Evolutionary conservation across 2,888 invertebrate genomes (phyloP).

Genomic region (Lasioglossum morio): DNA sequence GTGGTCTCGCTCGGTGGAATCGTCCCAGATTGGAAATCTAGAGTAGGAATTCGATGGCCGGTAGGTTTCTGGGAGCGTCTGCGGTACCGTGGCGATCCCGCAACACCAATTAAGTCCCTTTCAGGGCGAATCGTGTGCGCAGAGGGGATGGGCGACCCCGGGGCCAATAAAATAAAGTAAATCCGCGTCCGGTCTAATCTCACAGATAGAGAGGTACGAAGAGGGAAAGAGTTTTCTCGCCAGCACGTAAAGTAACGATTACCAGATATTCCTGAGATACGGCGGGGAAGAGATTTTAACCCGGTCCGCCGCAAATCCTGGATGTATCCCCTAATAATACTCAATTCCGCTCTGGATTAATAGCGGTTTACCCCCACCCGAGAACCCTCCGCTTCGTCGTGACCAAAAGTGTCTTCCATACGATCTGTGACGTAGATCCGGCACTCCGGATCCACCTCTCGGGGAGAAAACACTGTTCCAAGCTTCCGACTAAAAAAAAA

Average conservation of each 20-base stretch:
- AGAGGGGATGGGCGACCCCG: slow-evolving; percentile 46
- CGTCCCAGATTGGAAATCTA: slow-evolving; percentile 63
- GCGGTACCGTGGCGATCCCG: slow-evolving; percentile 74
- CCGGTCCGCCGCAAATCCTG: slow-evolving; percentile 82
- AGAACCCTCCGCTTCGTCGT: slow-evolving; percentile 32
- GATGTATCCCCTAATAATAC: slow-evolving; percentile 84
- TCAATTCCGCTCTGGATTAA: slow-evolving; percentile 85
- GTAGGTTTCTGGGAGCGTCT: slow-evolving; percentile 50
- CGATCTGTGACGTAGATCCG: slow-evolving; percentile 59
- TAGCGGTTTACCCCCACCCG: slow-evolving; percentile 82
- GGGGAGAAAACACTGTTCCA: slow-evolving; percentile 1
- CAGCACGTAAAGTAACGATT: slow-evolving; percentile 75
- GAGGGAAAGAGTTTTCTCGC: slow-evolving; percentile 59
- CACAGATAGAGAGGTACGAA: slow-evolving; percentile 71
- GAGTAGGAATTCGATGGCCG: slow-evolving; percentile 60
- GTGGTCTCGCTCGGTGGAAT: slow-evolving; percentile 17
- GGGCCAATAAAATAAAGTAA: slow-evolving; percentile 79
- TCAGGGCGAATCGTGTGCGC: slow-evolving; percentile 66
- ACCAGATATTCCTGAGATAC: slow-evolving; percentile 82
- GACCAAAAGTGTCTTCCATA: slow-evolving; percentile 51
- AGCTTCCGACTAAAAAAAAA: background rate
- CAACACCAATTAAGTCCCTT: slow-evolving; percentile 80
- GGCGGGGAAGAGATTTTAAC: slow-evolving; percentile 81
- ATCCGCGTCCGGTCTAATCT: slow-evolving; percentile 81
- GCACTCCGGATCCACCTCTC: slow-evolving; percentile 70